Evolutionary conservation across 2,797 vertebrate species (phyloP), one percentile per base, ranked within the genome.

Genomic region (Xyrichtys novacula): DNA sequence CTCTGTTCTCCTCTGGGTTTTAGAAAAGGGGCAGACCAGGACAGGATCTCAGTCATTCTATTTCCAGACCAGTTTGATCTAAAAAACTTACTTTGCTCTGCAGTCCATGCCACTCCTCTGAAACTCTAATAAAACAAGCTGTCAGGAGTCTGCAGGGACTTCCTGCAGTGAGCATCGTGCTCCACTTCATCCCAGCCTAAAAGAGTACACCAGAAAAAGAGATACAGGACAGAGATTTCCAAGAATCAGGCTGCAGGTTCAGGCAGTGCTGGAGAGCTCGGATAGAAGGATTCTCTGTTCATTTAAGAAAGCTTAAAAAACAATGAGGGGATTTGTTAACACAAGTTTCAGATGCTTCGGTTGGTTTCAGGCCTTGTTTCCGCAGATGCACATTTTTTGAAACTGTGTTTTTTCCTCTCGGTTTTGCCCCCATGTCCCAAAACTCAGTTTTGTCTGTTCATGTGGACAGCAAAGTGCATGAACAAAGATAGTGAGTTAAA

Each of bases 51-150:
- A 43, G 62, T 66, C 7, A 32, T 73, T 83, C 88, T 85, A 90
- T 90, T 92, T 93, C 80, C 71, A 76, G 86, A 70, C 54, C 53
- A 43, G 54, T 55, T 28, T 55, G 61, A 88, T 74, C 66, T 87
- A 67, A 80, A 84, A 80, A 82, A 85, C 20, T 19, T 71, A 58
- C 67, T 78, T 84, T 71, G 52, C 75, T 85, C 77, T 62, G 73
- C 70, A 72, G 80, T 85, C 81, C 56, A 76, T 57, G 48, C 69
- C 65, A 67, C 71, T 85, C 60, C 19, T 61, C 65, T 78, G 69
- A 79, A 82, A 74, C 71, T 76, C 73, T 25, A 78, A 85, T 59
- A 84, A 84, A 89, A 83, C 65, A 46, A 84, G 73, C 64, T 56
- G 71, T 78, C 70, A 48, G 56, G 65, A 71, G 70, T 77, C 81